phyloP scores from a whole-genome alignment of 1,140 invertebrate genomes.

The Thaumatotibia leucotreta region DNA sequence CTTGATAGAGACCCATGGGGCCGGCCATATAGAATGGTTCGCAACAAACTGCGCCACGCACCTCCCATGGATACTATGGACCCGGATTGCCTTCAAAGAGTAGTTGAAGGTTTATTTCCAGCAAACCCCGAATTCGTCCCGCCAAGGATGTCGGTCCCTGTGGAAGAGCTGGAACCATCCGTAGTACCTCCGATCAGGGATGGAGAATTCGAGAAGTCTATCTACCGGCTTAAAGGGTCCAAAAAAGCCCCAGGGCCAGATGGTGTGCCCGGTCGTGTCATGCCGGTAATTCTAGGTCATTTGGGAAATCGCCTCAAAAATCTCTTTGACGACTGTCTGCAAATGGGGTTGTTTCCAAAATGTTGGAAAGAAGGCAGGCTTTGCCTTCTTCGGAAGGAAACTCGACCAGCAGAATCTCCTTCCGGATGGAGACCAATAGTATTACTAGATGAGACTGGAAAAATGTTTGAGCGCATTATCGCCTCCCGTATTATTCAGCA shows the following conservation, averaged over 20 bases:
- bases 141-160: not conserved
- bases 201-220: not conserved
- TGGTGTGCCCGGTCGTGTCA: too few species aligned
- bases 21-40: too few species aligned
- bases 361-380: too few species aligned
- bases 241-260: too few species aligned
- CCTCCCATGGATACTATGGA: constrained; percentile 10
- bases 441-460: constrained; percentile 34
- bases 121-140: not conserved
- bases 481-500: not conserved
- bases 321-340: not conserved
- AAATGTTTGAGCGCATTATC: constrained; percentile 36
- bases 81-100: too few species aligned
- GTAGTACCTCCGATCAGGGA: constrained; percentile 18
- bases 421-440: constrained; percentile 46
- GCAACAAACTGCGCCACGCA: not conserved
- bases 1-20: too few species aligned
- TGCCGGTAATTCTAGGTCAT: not conserved
- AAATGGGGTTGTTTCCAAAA: too few species aligned
- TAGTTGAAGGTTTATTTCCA: constrained; percentile 13
- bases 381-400: not conserved
- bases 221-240: too few species aligned
- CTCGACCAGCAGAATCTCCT: constrained; percentile 17
- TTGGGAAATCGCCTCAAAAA: not conserved
- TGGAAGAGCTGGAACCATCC: not conserved